Evolutionary conservation across 2,113 vertebrate species (phyloP).

Genomic region (Mus musculus): GRCm39 chr14:54159001-54159500

Average conservation of each 20-base stretch:
- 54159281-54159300: background rate
- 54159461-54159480: background rate
- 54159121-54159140: background rate
- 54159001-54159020: background rate
- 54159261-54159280: background rate
- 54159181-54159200: background rate
- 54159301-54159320: conserved; percentile 16
- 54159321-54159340: background rate
- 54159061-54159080: background rate
- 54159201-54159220: background rate
- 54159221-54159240: background rate
- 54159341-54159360: background rate
- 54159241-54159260: background rate
- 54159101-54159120: background rate
- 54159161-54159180: background rate
- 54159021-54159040: background rate
- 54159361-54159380: background rate
- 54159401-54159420: background rate
- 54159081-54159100: background rate
- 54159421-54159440: background rate
- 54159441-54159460: background rate
- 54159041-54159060: background rate
- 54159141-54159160: background rate
- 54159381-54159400: background rate
- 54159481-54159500: background rate